Conservation (phyloP, 1,140 invertebrate species). For the Drosophila pectinifera region DNA sequence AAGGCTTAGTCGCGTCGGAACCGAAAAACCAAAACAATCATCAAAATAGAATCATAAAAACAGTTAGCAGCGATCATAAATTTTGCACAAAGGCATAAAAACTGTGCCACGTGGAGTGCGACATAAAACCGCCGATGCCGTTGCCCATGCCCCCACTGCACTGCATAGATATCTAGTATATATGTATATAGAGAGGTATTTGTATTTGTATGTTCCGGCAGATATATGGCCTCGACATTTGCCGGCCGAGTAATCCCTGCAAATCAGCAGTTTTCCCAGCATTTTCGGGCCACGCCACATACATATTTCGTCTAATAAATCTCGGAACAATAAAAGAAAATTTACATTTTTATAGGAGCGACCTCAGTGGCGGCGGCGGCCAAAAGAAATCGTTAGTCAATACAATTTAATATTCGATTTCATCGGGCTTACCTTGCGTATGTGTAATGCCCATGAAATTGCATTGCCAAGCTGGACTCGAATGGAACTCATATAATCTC, state of each 20-base stretch:
- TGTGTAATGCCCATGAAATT: conserved; percentile 46
- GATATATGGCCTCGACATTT: conserved; percentile 52
- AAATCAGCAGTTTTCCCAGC: conserved; percentile 70
- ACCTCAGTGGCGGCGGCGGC: conserved; percentile 3
- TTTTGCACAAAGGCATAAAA: conserved; percentile 73
- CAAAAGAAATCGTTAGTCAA: conserved; percentile 36
- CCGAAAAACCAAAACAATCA: conserved; percentile 72
- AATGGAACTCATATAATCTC: conserved; percentile 31
- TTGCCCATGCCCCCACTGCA: conserved; percentile 22
- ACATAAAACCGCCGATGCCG: conserved; percentile 56
- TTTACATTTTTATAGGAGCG: conserved; percentile 72
- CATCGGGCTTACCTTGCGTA: conserved; percentile 43
- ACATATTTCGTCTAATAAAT: conserved; percentile 66
- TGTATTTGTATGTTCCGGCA: conserved; percentile 8
- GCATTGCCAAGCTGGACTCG: conserved; percentile 33
- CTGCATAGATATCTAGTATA: conserved; percentile 9
- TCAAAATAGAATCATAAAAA: conserved; percentile 81
- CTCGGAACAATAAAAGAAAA: conserved; percentile 68
- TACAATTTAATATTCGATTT: conserved; percentile 51
- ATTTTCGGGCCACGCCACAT: conserved; percentile 31
- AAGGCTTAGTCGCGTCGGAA: conserved; percentile 42
- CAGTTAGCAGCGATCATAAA: conserved; percentile 78
- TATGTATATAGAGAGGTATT: conserved; percentile 9
- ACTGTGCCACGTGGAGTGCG: conserved; percentile 61
- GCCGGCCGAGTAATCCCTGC: conserved; percentile 51